phyloP scores from a whole-genome alignment of 2,888 invertebrate genomes.

The Acronicta alni region DNA sequence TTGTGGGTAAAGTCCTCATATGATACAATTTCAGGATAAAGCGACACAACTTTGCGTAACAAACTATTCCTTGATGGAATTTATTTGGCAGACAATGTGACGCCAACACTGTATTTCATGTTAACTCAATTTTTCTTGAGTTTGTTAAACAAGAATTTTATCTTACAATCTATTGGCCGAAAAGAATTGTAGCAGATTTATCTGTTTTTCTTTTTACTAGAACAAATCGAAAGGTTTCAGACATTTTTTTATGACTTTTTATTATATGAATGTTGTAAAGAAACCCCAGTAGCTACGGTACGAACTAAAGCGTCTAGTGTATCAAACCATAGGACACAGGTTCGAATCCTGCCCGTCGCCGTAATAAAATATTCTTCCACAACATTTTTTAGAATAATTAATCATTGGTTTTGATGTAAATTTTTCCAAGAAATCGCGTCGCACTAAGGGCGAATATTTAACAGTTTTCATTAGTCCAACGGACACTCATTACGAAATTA shows the following conservation, averaged over 20 bases:
- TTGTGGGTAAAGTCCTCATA: constrained; percentile 34
- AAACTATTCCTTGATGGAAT: constrained; percentile 51
- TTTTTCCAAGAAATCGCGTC: too few species aligned
- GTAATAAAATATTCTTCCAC: too few species aligned
- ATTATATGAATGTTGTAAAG: too few species aligned
- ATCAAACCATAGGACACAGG: too few species aligned
- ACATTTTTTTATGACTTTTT: too few species aligned
- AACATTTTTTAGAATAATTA: too few species aligned
- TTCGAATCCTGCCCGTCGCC: too few species aligned
- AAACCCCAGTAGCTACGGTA: too few species aligned
- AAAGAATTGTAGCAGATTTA: constrained; percentile 17
- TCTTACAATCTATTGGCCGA: constrained; percentile 34
- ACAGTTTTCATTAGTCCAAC: too few species aligned
- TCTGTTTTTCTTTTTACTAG: constrained; percentile 8
- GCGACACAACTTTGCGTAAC: constrained; percentile 52
- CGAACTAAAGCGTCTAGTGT: too few species aligned
- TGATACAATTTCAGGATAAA: constrained; percentile 47
- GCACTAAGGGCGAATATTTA: too few species aligned
- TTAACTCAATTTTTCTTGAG: constrained; percentile 49
- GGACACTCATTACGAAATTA: neutral
- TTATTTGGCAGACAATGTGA: constrained; percentile 61
- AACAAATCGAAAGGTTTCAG: constrained; percentile 2
- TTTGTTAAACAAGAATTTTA: constrained; percentile 46
- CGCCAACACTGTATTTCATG: constrained; percentile 48
- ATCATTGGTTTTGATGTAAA: too few species aligned